Base-by-base conservation (phyloP, 1,140 invertebrate species). In the Bombus difficillimus region DNA sequence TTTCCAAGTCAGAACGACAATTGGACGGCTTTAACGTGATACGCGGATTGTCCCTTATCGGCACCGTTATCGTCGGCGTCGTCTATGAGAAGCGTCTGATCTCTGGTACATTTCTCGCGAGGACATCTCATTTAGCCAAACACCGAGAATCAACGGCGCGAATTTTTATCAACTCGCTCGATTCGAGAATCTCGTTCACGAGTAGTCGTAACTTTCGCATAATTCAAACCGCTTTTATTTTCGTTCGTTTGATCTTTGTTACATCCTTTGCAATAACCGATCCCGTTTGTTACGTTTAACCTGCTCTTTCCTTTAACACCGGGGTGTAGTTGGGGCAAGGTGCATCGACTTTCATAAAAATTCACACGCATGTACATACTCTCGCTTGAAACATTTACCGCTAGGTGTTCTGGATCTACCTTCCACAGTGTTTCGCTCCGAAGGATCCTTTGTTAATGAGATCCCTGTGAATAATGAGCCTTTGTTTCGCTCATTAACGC, bases 281-380 rank as follows among this genome's bases (percentile, higher is more conserved):
- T 72, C 83, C 77, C 64, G 64, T 28, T 59, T 62, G 15, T 69
- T 41, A 71, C 74, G 62, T 84, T 59, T 74, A 80, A 85, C 69
- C 71, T 5, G 43, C 18, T 66, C 71, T 47, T 28, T 81, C 71
- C 71, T 81, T 39, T 66, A 74, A 75, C 79, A 43, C 22, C 18
- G 12, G 47, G 62, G 71, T 41, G 59, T 59, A 62, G 59, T 59
- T 37, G 18, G 37, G 12, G 68, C 69, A 66, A 81, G 43, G 59
- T 43, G 78, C 69, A 74, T 43, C 41, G 47, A 37, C n/a, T 72
- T 47, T n/a, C 66, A 25, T 69, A 53, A 81, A n/a, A 85, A 81
- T 81, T 81, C 84, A 81, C 79, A 81, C 79, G 84, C 84, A 85
- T 73, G 84, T 57, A 85, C 47, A 34, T 72, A 62, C 43, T 37